These are phyloP conservation scores for Rotaria sp. DNA, from an alignment of 2,888 invertebrate species.

Conservation along the genomic window DNA sequence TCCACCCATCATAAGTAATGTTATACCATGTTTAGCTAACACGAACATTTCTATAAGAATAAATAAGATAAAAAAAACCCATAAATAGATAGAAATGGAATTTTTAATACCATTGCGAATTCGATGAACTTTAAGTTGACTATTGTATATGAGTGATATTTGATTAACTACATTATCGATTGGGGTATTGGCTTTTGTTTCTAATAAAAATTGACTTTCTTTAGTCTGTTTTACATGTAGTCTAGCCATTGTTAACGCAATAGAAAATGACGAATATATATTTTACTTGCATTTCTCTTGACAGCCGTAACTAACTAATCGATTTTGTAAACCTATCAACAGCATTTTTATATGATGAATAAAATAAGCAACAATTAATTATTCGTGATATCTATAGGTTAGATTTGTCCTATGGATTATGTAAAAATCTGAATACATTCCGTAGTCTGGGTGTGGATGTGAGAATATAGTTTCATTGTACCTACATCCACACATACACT, in stretches of 20 bases:
- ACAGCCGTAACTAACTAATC: not conserved
- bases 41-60: constrained; percentile 70
- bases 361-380: not conserved
- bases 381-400: not conserved
- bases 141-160: constrained; percentile 73
- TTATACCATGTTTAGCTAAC: constrained; percentile 74
- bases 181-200: constrained; percentile 64
- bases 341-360: not conserved
- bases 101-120: constrained; percentile 60
- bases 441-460: too few species aligned
- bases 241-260: constrained; percentile 66
- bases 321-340: not conserved
- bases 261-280: not conserved
- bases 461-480: too few species aligned
- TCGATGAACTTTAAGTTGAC: constrained; percentile 72
- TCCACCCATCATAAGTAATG: too few species aligned
- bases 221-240: constrained; percentile 78
- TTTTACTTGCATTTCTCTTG: not conserved
- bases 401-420: too few species aligned
- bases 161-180: constrained; percentile 65
- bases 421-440: too few species aligned
- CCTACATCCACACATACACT: too few species aligned
- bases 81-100: constrained; percentile 51
- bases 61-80: too few species aligned
- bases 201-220: constrained; percentile 75